A percentile compares a stretch with the other conserved stretches of the same genome.
phyloP scores from a whole-genome alignment of 2,113 vertebrate genomes.

The Misgurnus mizolepis region DNA sequence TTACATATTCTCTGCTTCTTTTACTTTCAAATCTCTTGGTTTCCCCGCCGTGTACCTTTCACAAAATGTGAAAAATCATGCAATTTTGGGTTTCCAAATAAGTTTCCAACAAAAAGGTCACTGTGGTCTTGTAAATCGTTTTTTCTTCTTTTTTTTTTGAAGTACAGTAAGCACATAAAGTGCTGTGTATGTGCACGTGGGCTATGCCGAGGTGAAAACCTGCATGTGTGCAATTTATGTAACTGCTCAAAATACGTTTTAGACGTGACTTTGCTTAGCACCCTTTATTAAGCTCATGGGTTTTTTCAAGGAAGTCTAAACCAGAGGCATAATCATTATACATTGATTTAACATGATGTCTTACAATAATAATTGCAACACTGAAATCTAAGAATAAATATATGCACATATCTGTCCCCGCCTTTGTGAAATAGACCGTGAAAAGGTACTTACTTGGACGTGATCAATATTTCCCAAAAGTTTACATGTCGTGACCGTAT shows the following conservation, averaged over 20 bases:
- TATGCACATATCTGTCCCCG: constrained; percentile 90
- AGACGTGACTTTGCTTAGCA: constrained; percentile 65
- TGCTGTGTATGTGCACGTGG: constrained; percentile 17
- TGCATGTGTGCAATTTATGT: neutral
- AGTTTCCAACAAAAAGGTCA: constrained; percentile 25
- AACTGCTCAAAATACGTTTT: constrained; percentile 20
- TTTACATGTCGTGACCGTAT: constrained; percentile 56
- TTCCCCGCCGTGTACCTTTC: constrained; percentile 57
- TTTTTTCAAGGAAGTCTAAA: constrained; percentile 96
- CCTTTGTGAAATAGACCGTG: constrained; percentile 87
- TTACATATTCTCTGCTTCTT: constrained; percentile 50
- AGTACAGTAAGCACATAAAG: constrained; percentile 2
- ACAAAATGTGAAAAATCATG: constrained; percentile 65
- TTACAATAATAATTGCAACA: constrained; percentile 94
- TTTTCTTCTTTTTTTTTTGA: constrained; percentile 52
- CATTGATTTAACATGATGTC: constrained; percentile 98
- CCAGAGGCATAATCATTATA: constrained; percentile 98
- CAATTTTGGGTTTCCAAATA: constrained; percentile 55
- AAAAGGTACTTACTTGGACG: constrained; percentile 87
- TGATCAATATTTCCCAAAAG: constrained; percentile 85
- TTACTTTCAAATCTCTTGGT: constrained; percentile 40
- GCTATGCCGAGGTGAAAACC: constrained; percentile 20
- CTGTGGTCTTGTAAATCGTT: constrained; percentile 41
- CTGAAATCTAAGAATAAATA: constrained; percentile 99
- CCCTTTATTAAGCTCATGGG: constrained; percentile 85